These are phyloP conservation scores for Hypocryptadius cinnamomeus DNA, from an alignment of 2,113 vertebrate species.

Conservation along the genomic window DNA sequence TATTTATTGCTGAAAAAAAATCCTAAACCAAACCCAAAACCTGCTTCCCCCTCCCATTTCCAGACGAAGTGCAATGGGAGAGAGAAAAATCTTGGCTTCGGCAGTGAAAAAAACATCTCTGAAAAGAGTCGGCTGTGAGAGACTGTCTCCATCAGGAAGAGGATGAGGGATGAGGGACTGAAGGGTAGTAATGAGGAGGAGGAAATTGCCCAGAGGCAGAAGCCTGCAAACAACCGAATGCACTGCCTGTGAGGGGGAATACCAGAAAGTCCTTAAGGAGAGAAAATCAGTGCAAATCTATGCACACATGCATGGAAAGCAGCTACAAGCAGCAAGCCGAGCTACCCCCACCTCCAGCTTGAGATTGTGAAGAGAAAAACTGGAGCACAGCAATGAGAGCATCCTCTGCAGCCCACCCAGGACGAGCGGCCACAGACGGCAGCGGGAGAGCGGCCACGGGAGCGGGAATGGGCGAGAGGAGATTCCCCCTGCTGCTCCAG, in stretches of 20 bases:
- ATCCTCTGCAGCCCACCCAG: not conserved
- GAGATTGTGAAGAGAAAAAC: not conserved
- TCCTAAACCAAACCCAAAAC: not conserved
- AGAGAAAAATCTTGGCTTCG: conserved; percentile 23
- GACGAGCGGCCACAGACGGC: rapidly evolving
- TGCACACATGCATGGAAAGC: not conserved
- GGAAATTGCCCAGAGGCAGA: not conserved
- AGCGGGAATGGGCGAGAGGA: rapidly evolving
- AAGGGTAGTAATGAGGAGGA: not conserved
- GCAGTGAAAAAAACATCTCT: conserved; percentile 12
- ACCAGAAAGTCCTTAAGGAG: not conserved
- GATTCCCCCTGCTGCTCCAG: not conserved
- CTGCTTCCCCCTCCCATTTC: not conserved
- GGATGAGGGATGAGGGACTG: not conserved
- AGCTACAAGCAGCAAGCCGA: not conserved
- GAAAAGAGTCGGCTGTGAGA: conserved; percentile 47
- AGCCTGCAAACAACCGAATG: not conserved
- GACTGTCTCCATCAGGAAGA: not conserved
- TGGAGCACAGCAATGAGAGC: not conserved
- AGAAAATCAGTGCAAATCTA: conserved; percentile 6
- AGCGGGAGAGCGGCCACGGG: rapidly evolving
- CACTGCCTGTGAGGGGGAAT: not conserved
- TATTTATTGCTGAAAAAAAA: conserved; percentile 1
- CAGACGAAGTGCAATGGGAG: not conserved
- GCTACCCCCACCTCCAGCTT: not conserved